These are phyloP conservation scores for Tragelaphus buxtoni DNA, from an alignment of 2,113 vertebrate species.

Conservation along the genomic window DNA sequence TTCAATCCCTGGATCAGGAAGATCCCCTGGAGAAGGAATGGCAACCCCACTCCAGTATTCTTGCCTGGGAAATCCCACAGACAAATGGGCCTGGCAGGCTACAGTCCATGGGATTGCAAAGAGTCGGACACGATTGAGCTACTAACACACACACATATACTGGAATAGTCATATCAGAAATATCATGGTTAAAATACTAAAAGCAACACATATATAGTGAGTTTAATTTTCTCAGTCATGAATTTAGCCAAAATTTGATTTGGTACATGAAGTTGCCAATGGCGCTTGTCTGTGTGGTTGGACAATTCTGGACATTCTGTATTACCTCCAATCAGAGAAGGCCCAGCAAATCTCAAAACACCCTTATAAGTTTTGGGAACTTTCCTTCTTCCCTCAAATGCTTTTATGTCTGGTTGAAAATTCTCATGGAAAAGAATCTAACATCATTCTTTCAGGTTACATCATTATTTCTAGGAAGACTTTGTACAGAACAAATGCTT, in stretches of 20 bases:
- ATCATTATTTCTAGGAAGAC: neutral
- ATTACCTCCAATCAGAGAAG: neutral
- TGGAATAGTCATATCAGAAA: neutral
- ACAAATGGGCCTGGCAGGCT: neutral
- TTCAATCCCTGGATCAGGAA: neutral
- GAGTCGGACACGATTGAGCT: neutral
- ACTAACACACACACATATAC: neutral
- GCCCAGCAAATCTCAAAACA: neutral
- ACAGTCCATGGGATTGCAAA: neutral
- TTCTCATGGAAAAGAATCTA: neutral
- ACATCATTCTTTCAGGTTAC: neutral
- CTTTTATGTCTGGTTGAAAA: neutral
- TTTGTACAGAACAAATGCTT: neutral
- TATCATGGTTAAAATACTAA: neutral
- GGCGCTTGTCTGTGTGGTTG: neutral
- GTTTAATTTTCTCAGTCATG: neutral
- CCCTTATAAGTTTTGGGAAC: neutral
- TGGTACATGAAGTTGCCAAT: neutral
- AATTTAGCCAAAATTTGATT: neutral
- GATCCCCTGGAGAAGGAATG: neutral
- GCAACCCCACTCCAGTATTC: neutral
- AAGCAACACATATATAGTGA: neutral
- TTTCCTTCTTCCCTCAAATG: neutral
- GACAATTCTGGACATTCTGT: neutral
- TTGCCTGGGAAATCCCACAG: neutral